Percentiles rank a stretch among this genome's conserved stretches.
Conservation (phyloP, 2,888 invertebrate species). For the Liodrosophila aerea region DNA sequence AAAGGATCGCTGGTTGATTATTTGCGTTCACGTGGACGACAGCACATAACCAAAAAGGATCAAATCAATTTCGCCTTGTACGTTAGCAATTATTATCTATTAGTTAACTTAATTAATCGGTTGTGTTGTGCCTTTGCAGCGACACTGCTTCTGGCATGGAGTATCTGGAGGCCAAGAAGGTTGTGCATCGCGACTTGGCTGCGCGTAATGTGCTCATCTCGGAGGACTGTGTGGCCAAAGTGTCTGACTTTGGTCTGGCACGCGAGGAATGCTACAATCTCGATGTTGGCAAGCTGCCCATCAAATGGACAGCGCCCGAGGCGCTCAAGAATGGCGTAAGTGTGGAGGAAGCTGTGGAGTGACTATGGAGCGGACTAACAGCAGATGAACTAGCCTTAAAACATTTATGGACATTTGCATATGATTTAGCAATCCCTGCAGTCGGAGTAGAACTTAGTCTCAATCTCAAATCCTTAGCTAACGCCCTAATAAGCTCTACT, state of each 20-base stretch:
- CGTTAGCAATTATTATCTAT: conserved; percentile 78
- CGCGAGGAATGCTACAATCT: conserved; percentile 89
- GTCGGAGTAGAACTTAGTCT: too few species aligned
- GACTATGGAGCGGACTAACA: too few species aligned
- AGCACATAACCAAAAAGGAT: conserved; percentile 97
- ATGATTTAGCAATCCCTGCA: too few species aligned
- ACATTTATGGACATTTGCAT: too few species aligned
- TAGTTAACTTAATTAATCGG: too few species aligned
- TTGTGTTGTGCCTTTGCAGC: conserved; percentile 85
- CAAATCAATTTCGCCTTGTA: conserved; percentile 99
- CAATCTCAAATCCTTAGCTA: too few species aligned
- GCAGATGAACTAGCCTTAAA: too few species aligned
- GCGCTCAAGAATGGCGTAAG: conserved; percentile 96
- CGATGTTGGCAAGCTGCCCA: conserved; percentile 97
- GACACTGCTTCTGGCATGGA: conserved; percentile 99
- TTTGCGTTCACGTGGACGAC: conserved; percentile 95
- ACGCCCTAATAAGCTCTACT: too few species aligned
- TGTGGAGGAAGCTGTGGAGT: too few species aligned
- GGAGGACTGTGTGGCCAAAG: conserved; percentile 94
- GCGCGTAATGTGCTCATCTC: conserved; percentile 98
- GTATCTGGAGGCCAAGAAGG: conserved; percentile 96
- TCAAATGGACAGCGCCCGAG: conserved; percentile 99
- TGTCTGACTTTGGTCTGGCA: conserved; percentile 96
- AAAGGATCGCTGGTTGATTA: conserved; percentile 99
- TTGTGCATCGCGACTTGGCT: conserved; percentile 98